Evolutionary conservation across 2,113 vertebrate species (phyloP), one percentile per base, ranked within the genome.

Genomic region (Phylloscopus whistleri): DNA sequence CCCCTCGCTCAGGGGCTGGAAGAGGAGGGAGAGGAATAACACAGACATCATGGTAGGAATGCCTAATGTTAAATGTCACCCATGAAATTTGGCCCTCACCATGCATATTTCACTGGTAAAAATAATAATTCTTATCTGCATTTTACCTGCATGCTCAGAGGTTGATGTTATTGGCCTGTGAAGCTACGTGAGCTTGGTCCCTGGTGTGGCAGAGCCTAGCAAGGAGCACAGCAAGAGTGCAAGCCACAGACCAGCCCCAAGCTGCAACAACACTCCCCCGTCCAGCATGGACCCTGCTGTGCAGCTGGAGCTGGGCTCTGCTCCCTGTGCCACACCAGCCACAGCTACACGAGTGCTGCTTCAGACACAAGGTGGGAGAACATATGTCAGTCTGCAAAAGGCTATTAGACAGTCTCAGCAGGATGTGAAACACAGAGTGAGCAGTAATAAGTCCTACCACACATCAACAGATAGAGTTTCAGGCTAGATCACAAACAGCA

Each of bases 341-440:
- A 33, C 67, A 39, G 63, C 67, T 39, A 24, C n/a, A 3, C 0
- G 3, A n/a, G 37, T 35, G 51, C 72, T 76, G 30, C 63, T 67
- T 67, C 67, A 63, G 43, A 63, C 51, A 11, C 59, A 75, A 86
- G 48, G 80, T 43, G 24, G 35, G 22, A 18, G 27, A 90, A 70
- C 88, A 86, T 80, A 95, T 86, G 80, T 93, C 88, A 84, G 44
- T 26, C 72, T 94, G 89, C 64, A 95, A 94, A 97, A 90, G 43
- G 53, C 79, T 70, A 5, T 39, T 16, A 93, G 84, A 27, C 41
- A 63, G 75, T 21, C 81, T 84, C 89, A 93, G 89, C 13, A 1
- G 78, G 84, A 53, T 7, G 12, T 28, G 59, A 79, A 91, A 84
- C 69, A 26, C 10, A 1, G 10, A 58, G 37, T 3, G 53, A 94